Evolutionary conservation across 2,888 invertebrate genomes (phyloP).

Genomic region (Drosophila rubida): DNA sequence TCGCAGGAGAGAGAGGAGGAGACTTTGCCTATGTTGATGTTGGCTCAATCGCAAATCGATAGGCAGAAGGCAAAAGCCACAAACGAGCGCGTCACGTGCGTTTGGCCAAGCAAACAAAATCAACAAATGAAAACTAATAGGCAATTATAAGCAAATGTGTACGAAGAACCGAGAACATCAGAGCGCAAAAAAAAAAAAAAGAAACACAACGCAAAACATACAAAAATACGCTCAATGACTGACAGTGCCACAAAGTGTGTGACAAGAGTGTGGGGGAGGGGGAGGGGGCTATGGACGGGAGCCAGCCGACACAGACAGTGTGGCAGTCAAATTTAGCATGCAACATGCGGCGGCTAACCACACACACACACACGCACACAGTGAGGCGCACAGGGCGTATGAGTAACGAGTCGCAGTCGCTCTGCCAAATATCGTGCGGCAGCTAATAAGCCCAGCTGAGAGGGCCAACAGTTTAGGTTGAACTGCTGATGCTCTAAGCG

Average conservation of each 20-base stretch:
- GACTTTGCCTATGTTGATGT: neutral
- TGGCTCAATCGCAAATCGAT: constrained; percentile 38
- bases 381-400: constrained; percentile 41
- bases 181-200: neutral
- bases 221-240: neutral
- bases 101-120: constrained; percentile 53
- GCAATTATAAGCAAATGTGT: constrained; percentile 74
- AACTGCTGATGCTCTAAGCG: constrained; percentile 15
- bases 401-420: constrained; percentile 38
- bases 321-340: constrained; percentile 36
- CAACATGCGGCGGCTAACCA: constrained; percentile 42
- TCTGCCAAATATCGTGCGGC: constrained; percentile 30
- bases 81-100: constrained; percentile 29
- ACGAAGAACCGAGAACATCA: constrained; percentile 24
- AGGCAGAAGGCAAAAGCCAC: constrained; percentile 17
- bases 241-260: neutral
- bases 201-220: constrained; percentile 6
- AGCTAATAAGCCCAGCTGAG: constrained; percentile 20
- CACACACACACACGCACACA: neutral
- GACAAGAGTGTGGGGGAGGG: neutral
- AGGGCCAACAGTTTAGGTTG: neutral
- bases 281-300: neutral
- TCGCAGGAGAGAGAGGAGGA: too few relatives aligned
- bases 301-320: constrained; percentile 6
- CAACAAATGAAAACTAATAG: constrained; percentile 81